Base-by-base conservation (phyloP, 2,888 invertebrate species). In the Torymus auratus region DNA sequence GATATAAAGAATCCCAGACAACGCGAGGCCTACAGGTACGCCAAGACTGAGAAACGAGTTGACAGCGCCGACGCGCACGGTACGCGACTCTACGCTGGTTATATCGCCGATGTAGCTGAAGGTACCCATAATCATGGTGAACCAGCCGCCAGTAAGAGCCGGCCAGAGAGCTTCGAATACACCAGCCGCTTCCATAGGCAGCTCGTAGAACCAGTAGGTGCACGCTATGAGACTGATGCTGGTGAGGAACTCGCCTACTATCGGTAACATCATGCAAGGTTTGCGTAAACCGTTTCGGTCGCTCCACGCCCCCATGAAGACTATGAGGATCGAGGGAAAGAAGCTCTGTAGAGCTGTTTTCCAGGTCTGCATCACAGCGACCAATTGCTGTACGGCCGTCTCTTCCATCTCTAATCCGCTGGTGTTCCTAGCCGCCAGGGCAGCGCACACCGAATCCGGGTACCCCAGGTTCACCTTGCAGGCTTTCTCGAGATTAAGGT, bases 101-200 rank as follows among this genome's bases (percentile, higher is more conserved):
- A 97, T 95, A 88, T 97, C 97, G 1, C 95, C 96, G 80, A 98
- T 95, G 88, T 97, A 97, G 91, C 96, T 96, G 91, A 97, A 96
- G 84, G 97, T 94, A 20, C 96, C 96, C 96, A 96, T 96, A 86
- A 96, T 94, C 96, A 96, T 96, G 52, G 96, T 96, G 89, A 96
- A 96, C 96, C 96, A 96, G 11, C 96, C 96, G 12, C 96, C 95
- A 0, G 96, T 96, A 10, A 96, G 87, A 0, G 96, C 96, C 2
- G 96, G 96, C 90, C 96, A 96, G 83, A 96, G 92, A 0, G 96
- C 95, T 90, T 96, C 96, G 0, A 95, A 94, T 5, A 96, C 93
- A 0, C 95, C 96, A 15, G 95, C 95, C 2, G 94, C 95, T 91
- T 96, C 96, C 93, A 96, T 95, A 0, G 96, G 96, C 58, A 96